phyloP scores from a whole-genome alignment of 2,113 vertebrate genomes.

The Pelmatolapia mariae region DNA sequence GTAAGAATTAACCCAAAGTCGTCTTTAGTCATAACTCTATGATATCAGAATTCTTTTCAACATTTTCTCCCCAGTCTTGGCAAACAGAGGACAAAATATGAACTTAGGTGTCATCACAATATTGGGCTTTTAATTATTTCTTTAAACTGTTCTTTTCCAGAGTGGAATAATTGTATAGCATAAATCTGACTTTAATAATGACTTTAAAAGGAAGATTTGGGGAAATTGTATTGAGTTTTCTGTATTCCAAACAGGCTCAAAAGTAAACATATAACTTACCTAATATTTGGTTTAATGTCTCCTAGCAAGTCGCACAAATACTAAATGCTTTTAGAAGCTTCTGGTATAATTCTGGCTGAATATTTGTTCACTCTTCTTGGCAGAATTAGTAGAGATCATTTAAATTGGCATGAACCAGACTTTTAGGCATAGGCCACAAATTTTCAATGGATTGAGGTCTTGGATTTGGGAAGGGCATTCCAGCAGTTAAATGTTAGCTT shows the following conservation, averaged over 20 bases:
- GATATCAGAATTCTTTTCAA: not conserved
- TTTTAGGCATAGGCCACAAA: not conserved
- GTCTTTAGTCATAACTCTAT: not conserved
- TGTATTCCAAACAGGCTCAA: not conserved
- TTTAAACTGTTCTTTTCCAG: rapidly evolving
- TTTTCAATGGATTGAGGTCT: not conserved
- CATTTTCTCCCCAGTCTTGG: not conserved
- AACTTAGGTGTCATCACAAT: not conserved
- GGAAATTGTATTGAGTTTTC: not conserved
- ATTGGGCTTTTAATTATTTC: not conserved
- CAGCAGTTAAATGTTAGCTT: not conserved
- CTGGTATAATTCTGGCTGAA: not conserved
- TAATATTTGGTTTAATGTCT: not conserved
- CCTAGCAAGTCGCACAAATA: not conserved
- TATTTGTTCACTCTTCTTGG: not conserved
- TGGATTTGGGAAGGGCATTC: rapidly evolving
- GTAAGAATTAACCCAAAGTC: not conserved
- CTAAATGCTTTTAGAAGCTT: not conserved
- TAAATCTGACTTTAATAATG: not conserved
- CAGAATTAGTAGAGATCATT: not conserved
- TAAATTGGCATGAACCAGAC: rapidly evolving
- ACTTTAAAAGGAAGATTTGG: not conserved
- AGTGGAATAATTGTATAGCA: not conserved
- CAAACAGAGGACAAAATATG: not conserved
- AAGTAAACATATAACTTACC: not conserved